Evolutionary conservation across 2,888 invertebrate species (phyloP).

Genomic region (Drosophila monieri): DNA sequence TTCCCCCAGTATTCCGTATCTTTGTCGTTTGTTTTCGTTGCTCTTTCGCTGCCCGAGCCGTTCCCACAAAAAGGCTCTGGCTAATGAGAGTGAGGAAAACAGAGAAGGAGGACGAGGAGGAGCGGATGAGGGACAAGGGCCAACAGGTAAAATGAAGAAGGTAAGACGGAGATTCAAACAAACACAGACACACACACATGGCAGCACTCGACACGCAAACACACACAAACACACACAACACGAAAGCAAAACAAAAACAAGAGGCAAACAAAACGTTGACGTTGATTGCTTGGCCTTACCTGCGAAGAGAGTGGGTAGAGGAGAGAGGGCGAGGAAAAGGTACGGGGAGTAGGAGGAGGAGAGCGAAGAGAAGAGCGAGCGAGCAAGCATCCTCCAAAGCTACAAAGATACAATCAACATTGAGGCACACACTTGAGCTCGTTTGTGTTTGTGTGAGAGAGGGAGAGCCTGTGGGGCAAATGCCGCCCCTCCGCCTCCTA

Average conservation of each 20-base stretch:
- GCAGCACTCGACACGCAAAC: slow-evolving; percentile 5
- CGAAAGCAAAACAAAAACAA: slow-evolving; percentile 53
- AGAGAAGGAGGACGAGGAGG: neutral
- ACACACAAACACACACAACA: slow-evolving; percentile 13
- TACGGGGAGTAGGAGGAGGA: neutral
- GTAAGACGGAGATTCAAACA: slow-evolving; percentile 27
- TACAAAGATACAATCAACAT: slow-evolving; percentile 67
- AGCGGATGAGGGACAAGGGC: slow-evolving; percentile 20
- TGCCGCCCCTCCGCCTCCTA: slow-evolving; percentile 29
- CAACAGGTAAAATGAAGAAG: slow-evolving; percentile 33
- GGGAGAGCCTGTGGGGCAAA: slow-evolving; percentile 51
- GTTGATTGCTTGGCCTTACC: slow-evolving; percentile 48
- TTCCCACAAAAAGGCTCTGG: slow-evolving; percentile 38
- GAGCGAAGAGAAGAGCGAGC: slow-evolving; percentile 8
- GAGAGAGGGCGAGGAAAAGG: slow-evolving; percentile 2
- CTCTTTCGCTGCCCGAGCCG: slow-evolving; percentile 32
- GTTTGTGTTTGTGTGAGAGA: slow-evolving; percentile 28
- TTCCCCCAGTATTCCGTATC: neutral
- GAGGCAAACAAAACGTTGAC: slow-evolving; percentile 40
- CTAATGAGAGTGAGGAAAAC: slow-evolving; percentile 19
- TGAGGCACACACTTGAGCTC: slow-evolving; percentile 42
- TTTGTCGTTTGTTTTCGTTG: slow-evolving; percentile 34
- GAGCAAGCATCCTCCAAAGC: slow-evolving; percentile 54
- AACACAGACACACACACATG: slow-evolving; percentile 10
- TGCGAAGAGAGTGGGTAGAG: slow-evolving; percentile 18